These are phyloP conservation scores for Uria lomvia DNA, from an alignment of 2,113 vertebrate genomes.

Conservation along the genomic window DNA sequence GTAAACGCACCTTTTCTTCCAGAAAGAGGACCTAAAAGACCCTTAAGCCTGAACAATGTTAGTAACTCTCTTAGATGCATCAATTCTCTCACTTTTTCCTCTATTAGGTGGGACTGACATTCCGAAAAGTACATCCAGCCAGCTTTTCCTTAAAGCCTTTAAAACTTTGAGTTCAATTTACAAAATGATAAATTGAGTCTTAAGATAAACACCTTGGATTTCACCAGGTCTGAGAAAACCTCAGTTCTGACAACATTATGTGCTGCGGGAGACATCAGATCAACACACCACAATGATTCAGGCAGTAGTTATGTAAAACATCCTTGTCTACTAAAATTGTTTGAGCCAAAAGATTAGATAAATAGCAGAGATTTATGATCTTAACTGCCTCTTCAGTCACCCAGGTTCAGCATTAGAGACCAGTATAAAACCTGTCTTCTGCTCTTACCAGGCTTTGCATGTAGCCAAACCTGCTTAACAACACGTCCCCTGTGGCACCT, in stretches of 20 bases:
- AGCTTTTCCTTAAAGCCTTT: neutral
- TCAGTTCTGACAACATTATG: neutral
- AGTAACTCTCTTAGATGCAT: neutral
- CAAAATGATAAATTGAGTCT: neutral
- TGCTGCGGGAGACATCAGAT: neutral
- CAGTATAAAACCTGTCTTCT: neutral
- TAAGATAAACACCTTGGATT: neutral
- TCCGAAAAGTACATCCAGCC: neutral
- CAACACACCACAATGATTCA: constrained; percentile 3
- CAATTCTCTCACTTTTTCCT: neutral
- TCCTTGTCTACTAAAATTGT: neutral
- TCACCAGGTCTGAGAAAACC: neutral
- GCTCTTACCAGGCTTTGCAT: neutral
- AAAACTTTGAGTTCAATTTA: neutral
- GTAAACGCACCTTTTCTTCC: neutral
- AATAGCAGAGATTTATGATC: neutral
- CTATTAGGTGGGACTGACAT: neutral
- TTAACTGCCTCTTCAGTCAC: neutral
- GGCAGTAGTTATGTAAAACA: neutral
- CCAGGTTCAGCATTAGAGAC: neutral
- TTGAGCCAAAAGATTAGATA: neutral
- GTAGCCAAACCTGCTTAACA: neutral
- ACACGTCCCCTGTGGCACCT: fast-evolving
- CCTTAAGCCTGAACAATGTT: neutral
- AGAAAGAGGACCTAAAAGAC: neutral